phyloP scores from a whole-genome alignment of 2,888 invertebrate genomes.

The Dromius quadrimaculatus region DNA sequence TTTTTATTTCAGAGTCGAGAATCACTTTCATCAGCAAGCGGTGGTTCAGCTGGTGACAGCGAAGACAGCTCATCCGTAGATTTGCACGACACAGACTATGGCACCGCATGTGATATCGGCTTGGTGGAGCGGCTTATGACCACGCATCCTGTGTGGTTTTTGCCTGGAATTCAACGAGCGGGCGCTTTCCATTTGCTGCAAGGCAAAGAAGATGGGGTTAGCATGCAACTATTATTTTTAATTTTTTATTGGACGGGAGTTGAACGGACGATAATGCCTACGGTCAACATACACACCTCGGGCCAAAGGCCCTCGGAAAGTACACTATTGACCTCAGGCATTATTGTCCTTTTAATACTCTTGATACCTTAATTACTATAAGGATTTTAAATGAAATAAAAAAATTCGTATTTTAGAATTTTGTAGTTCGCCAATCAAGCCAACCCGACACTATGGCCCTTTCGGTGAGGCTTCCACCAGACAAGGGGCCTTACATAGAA shows the following conservation, averaged over 20 bases:
- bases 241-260: too few species aligned
- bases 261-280: too few species aligned
- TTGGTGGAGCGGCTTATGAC: conserved; percentile 88
- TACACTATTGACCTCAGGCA: too few species aligned
- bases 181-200: conserved; percentile 95
- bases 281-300: too few species aligned
- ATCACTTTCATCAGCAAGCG: conserved; percentile 75
- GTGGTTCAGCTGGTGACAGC: conserved; percentile 69
- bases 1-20: conserved; percentile 72
- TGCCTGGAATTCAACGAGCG: conserved; percentile 92
- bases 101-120: conserved; percentile 86
- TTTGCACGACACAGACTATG: conserved; percentile 73
- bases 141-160: conserved; percentile 96
- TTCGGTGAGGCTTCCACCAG: conserved; percentile 88
- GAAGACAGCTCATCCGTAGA: conserved; percentile 65
- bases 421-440: conserved; percentile 94
- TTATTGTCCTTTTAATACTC: too few species aligned
- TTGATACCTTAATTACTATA: too few species aligned
- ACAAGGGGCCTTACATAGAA: conserved; percentile 92
- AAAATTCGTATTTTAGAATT: too few species aligned
- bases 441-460: conserved; percentile 95
- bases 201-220: conserved; percentile 92
- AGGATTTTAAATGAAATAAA: too few species aligned
- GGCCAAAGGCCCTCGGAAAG: too few species aligned
- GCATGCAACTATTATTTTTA: too few species aligned